Conservation (phyloP, 2,797 vertebrate genomes). For the Pseudochirops corinnae region DNA sequence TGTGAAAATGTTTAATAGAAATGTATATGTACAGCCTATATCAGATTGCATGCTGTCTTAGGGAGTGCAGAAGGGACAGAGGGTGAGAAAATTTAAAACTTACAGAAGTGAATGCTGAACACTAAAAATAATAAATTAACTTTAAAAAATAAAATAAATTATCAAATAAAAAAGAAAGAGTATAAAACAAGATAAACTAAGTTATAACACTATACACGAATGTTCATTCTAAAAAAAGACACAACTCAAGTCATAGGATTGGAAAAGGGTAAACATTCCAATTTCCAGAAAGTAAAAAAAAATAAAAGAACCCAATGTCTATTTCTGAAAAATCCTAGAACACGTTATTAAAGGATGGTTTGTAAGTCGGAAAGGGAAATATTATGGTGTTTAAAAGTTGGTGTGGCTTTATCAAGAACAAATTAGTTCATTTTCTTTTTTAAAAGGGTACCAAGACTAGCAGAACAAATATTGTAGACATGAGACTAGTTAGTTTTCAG, state of each 20-base stretch:
- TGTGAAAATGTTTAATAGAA: no score
- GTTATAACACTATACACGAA: not conserved
- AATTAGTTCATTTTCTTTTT: not conserved
- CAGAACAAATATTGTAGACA: not conserved
- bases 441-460: not conserved
- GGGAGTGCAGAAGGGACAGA: no score
- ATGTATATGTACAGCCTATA: no score
- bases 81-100: no score
- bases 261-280: not conserved
- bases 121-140: no score
- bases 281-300: not conserved
- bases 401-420: not conserved
- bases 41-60: no score
- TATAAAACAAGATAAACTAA: not conserved
- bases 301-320: not conserved
- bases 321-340: not conserved
- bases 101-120: no score
- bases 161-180: not conserved
- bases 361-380: not conserved
- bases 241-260: not conserved
- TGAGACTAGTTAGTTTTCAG: not conserved
- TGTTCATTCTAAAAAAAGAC: not conserved
- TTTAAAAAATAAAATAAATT: no score
- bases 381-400: not conserved
- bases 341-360: not conserved